A percentile compares a stretch with the other conserved stretches of the same genome.
These are phyloP conservation scores for Callinectes sapidus DNA, from an alignment of 2,888 invertebrate species.

Conservation along the genomic window DNA sequence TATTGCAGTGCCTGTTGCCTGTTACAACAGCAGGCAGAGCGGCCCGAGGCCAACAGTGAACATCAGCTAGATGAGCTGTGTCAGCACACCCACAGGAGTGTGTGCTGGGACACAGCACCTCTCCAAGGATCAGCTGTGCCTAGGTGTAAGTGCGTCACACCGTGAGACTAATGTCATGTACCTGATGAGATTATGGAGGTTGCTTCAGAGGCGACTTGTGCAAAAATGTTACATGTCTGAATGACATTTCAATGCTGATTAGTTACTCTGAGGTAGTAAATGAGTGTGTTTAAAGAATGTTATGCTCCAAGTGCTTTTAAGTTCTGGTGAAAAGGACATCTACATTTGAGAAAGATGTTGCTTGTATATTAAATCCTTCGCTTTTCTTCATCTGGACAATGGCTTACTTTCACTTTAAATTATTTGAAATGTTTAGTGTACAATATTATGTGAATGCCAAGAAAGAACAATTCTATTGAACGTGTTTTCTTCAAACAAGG, in stretches of 20 bases:
- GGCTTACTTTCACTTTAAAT: constrained; percentile 55
- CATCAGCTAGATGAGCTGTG: constrained; percentile 58
- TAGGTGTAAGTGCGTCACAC: constrained; percentile 68
- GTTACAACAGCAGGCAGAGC: constrained; percentile 56
- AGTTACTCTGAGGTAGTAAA: constrained; percentile 62
- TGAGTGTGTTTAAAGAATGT: constrained; percentile 60
- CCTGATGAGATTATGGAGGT: constrained; percentile 68
- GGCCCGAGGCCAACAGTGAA: constrained; percentile 53
- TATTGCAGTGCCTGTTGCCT: constrained; percentile 59
- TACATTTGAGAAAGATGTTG: constrained; percentile 51
- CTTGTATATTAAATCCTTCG: constrained; percentile 59
- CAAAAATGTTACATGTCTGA: constrained; percentile 56
- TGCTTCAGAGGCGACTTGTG: constrained; percentile 63
- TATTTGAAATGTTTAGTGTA: constrained; percentile 62
- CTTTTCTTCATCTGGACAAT: constrained; percentile 59
- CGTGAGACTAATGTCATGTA: constrained; percentile 68
- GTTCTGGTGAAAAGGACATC: constrained; percentile 62
- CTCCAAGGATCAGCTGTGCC: constrained; percentile 62
- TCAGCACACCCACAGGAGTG: constrained; percentile 43
- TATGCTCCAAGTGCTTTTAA: constrained; percentile 61
- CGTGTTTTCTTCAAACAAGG: constrained; percentile 54
- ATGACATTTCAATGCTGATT: constrained; percentile 58
- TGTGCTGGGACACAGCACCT: constrained; percentile 48
- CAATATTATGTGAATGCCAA: constrained; percentile 60
- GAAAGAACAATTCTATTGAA: constrained; percentile 57